Percentiles rank a stretch among this genome's conserved stretches.
Evolutionary conservation across 2,888 invertebrate species (phyloP).

Genomic region (Papilio elwesi): DNA sequence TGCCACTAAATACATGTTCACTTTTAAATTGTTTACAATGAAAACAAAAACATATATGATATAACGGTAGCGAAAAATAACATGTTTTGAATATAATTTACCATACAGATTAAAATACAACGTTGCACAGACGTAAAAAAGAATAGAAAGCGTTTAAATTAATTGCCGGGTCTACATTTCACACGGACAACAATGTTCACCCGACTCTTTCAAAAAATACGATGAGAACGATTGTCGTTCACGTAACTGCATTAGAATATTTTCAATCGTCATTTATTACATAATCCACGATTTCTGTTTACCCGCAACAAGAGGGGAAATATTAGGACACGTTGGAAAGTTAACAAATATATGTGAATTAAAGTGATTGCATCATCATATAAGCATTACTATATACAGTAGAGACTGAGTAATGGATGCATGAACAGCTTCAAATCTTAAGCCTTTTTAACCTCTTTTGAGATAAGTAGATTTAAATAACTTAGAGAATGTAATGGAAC

Average conservation of each 20-base stretch:
- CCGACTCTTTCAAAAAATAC: constrained; percentile 7
- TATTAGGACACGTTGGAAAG: constrained; percentile 33
- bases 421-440: too few species aligned
- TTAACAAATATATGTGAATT: constrained; percentile 34
- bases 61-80: constrained; percentile 41
- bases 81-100: constrained; percentile 29
- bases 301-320: constrained; percentile 19
- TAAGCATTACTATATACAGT: not conserved
- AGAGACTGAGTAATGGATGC: not conserved
- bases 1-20: not conserved
- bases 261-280: constrained; percentile 29
- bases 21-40: not conserved
- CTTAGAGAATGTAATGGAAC: too few species aligned
- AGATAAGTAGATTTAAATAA: not conserved
- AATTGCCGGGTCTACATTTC: constrained; percentile 20
- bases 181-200: constrained; percentile 14
- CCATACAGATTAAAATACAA: constrained; percentile 12
- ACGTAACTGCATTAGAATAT: constrained; percentile 21
- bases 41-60: not conserved
- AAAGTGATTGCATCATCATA: constrained; percentile 27
- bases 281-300: constrained; percentile 19
- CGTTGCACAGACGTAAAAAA: constrained; percentile 24
- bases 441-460: too few species aligned
- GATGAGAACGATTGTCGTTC: constrained; percentile 13
- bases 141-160: constrained; percentile 38